Conservation (phyloP, 2,888 invertebrate genomes). For the Pachymerium ferrugineum region DNA sequence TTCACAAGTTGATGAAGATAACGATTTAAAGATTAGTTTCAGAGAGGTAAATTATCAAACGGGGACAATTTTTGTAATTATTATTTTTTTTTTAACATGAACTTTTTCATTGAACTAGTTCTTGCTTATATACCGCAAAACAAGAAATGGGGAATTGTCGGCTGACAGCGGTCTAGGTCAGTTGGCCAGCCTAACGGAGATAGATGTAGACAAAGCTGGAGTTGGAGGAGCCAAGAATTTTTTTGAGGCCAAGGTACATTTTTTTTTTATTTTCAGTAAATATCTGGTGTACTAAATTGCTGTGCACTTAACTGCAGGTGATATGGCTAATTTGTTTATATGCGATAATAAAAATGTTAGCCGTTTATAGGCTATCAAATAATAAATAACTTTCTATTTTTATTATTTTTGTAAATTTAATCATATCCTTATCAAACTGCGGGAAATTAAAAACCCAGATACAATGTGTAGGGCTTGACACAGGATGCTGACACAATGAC, state of each 20-base stretch:
- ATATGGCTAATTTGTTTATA: too few relatives aligned
- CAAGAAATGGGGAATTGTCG: slow-evolving; percentile 81
- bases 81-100: neutral
- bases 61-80: neutral
- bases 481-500: slow-evolving; percentile 23
- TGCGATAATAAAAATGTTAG: too few relatives aligned
- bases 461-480: neutral
- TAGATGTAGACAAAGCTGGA: slow-evolving; percentile 88
- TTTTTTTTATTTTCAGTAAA: too few relatives aligned
- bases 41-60: slow-evolving; percentile 59
- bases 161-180: slow-evolving; percentile 80
- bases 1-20: slow-evolving; percentile 49
- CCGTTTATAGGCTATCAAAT: too few relatives aligned
- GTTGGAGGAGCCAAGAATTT: slow-evolving; percentile 92
- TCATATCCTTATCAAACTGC: neutral
- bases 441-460: neutral
- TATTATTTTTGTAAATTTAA: neutral
- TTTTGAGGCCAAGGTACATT: slow-evolving; percentile 90
- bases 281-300: too few relatives aligned
- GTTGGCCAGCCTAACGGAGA: slow-evolving; percentile 78
- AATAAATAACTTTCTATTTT: too few relatives aligned
- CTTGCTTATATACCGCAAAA: slow-evolving; percentile 68
- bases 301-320: too few relatives aligned
- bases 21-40: slow-evolving; percentile 66
- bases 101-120: slow-evolving; percentile 48